Evolutionary conservation across 2,113 vertebrate species (phyloP).

Genomic region (Phoxinus phoxinus): DNA sequence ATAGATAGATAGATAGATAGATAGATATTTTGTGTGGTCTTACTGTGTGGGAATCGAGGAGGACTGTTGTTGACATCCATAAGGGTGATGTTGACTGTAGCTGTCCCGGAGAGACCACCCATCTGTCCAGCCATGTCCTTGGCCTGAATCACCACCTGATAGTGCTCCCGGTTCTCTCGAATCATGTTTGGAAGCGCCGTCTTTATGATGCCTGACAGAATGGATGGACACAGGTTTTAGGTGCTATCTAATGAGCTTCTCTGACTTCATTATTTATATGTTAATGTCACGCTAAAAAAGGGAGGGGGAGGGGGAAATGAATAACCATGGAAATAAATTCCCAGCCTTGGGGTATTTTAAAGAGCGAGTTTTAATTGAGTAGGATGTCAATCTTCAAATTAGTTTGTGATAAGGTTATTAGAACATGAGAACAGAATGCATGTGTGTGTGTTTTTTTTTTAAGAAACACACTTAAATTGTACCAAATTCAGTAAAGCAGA

Average conservation of each 20-base stretch:
- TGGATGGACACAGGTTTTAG: not conserved
- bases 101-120: conserved; percentile 94
- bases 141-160: conserved; percentile 97
- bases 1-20: too few species aligned
- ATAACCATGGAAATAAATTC: conserved; percentile 15
- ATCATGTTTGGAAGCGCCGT: conserved; percentile 96
- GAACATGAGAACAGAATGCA: not conserved
- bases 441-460: not conserved
- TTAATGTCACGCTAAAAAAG: conserved; percentile 26
- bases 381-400: conserved; percentile 36
- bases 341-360: conserved; percentile 25
- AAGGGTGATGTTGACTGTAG: conserved; percentile 92
- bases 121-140: conserved; percentile 99
- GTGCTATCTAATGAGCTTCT: conserved; percentile 6
- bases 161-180: conserved; percentile 95
- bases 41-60: conserved; percentile 96
- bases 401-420: conserved; percentile 33
- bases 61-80: conserved; percentile 96
- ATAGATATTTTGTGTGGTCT: conserved; percentile 51
- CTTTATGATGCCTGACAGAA: conserved; percentile 87
- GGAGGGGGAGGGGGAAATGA: not conserved
- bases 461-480: not conserved
- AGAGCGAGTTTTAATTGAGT: conserved; percentile 29
- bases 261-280: conserved; percentile 15
- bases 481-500: not conserved